Evolutionary conservation across 1,140 invertebrate genomes (phyloP).

Genomic region (Proctacanthus coquilletti): DNA sequence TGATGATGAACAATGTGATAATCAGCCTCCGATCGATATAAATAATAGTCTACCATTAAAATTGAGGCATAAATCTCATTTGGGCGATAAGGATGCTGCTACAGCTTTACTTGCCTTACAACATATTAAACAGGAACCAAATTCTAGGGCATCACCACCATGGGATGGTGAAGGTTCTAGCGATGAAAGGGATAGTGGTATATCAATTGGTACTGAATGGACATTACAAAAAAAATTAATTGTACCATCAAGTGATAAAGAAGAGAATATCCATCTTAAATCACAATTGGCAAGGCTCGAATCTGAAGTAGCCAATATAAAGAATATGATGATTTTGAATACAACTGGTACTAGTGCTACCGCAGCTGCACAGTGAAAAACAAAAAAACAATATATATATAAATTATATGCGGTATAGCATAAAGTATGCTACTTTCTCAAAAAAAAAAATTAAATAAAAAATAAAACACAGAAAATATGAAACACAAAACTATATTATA

Average conservation of each 20-base stretch:
- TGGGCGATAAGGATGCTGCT: slow-evolving; percentile 74
- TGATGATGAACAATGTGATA: slow-evolving; percentile 29
- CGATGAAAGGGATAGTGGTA: slow-evolving; percentile 76
- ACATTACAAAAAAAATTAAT: slow-evolving; percentile 22
- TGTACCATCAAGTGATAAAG: slow-evolving; percentile 30
- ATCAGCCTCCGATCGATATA: slow-evolving; percentile 17
- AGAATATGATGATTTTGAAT: slow-evolving; percentile 56
- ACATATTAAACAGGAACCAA: slow-evolving; percentile 70
- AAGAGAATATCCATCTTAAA: slow-evolving; percentile 59
- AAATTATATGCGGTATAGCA: no score
- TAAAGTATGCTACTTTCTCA: no score
- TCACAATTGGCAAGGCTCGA: slow-evolving; percentile 74
- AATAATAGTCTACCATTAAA: slow-evolving; percentile 69
- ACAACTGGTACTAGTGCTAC: no score
- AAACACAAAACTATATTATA: no score
- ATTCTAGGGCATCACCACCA: slow-evolving; percentile 42
- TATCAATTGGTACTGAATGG: slow-evolving; percentile 63
- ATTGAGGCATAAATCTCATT: slow-evolving; percentile 78
- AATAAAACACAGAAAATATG: no score
- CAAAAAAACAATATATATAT: no score
- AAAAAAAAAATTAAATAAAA: no score
- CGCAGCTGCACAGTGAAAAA: no score
- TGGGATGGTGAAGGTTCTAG: slow-evolving; percentile 73
- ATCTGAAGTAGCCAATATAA: slow-evolving; percentile 80
- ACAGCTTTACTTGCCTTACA: slow-evolving; percentile 60